Percentiles rank a stretch among this genome's conserved stretches.
Conservation (phyloP, 2,888 invertebrate genomes). For the Drosophila diplacantha region DNA sequence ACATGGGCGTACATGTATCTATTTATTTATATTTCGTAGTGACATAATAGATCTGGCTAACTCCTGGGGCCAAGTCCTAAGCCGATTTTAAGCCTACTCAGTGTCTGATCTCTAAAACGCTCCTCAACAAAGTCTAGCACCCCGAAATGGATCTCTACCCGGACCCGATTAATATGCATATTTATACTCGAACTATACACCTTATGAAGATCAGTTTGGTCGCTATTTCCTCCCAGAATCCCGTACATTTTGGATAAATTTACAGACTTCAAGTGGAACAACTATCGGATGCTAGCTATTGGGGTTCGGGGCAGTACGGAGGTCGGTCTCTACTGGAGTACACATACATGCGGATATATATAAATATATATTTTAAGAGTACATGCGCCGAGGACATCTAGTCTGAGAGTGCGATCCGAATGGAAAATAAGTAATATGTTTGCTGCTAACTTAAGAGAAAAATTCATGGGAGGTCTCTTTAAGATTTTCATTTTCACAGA, state of each 20-base stretch:
- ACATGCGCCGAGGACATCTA: slow-evolving; percentile 18
- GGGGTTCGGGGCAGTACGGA: slow-evolving; percentile 54
- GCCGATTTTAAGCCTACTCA: slow-evolving; percentile 31
- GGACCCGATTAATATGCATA: not conserved
- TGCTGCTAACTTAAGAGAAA: slow-evolving; percentile 27
- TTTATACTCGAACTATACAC: slow-evolving; percentile 47
- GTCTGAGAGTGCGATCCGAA: slow-evolving; percentile 38
- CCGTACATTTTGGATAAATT: slow-evolving; percentile 11
- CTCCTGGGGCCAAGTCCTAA: slow-evolving; percentile 6
- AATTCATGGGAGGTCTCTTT: not conserved
- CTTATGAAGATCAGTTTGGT: slow-evolving; percentile 59
- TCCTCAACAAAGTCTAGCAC: slow-evolving; percentile 27
- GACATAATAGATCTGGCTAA: slow-evolving; percentile 30
- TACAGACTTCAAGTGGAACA: slow-evolving; percentile 42
- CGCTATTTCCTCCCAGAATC: slow-evolving; percentile 45
- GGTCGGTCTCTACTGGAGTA: slow-evolving; percentile 36
- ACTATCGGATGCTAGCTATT: slow-evolving; percentile 47
- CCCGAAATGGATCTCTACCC: slow-evolving; percentile 13
- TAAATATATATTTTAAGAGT: slow-evolving; percentile 8
- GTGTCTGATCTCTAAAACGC: slow-evolving; percentile 37
- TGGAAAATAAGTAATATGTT: slow-evolving; percentile 37
- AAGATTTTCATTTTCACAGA: not conserved
- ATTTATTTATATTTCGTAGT: slow-evolving; percentile 2
- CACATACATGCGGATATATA: slow-evolving; percentile 7
- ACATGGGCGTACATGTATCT: slow-evolving; percentile 8